A percentile compares a stretch with the other conserved stretches of the same genome.
phyloP scores from a whole-genome alignment of 2,888 invertebrate species.

The Sipha maydis region DNA sequence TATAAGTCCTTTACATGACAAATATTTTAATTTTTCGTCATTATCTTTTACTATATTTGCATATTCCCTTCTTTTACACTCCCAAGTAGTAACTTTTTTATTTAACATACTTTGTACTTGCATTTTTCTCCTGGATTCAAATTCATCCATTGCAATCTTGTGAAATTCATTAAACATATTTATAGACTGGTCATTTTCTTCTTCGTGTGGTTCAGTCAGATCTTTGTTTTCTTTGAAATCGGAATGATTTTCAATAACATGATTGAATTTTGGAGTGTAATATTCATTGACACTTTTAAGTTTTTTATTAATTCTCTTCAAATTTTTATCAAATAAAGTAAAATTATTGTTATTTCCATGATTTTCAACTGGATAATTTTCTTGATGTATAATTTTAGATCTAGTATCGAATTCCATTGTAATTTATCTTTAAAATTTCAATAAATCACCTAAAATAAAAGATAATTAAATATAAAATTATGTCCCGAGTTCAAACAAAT shows the following conservation, averaged over 20 bases:
- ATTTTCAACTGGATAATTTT: neutral
- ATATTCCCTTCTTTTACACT: neutral
- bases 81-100: slow-evolving; percentile 15
- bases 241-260: neutral
- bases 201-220: neutral
- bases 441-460: neutral
- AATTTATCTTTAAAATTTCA: neutral
- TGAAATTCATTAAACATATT: neutral
- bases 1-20: neutral
- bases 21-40: neutral
- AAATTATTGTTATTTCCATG: neutral
- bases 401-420: neutral
- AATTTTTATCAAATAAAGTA: slow-evolving; percentile 29
- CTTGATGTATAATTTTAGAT: neutral
- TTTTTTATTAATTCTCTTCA: slow-evolving; percentile 24
- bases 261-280: slow-evolving; percentile 12
- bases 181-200: neutral
- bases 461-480: too few species aligned
- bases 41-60: neutral
- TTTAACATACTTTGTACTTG: neutral
- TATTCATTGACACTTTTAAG: slow-evolving; percentile 28
- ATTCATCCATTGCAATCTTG: slow-evolving; percentile 30
- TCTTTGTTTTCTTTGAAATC: neutral
- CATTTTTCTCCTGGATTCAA: slow-evolving; percentile 34
- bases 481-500: too few species aligned